A percentile compares a stretch with the other conserved stretches of the same genome.
These are phyloP conservation scores for Pampus argenteus DNA, from an alignment of 2,797 vertebrate genomes.

Conservation along the genomic window DNA sequence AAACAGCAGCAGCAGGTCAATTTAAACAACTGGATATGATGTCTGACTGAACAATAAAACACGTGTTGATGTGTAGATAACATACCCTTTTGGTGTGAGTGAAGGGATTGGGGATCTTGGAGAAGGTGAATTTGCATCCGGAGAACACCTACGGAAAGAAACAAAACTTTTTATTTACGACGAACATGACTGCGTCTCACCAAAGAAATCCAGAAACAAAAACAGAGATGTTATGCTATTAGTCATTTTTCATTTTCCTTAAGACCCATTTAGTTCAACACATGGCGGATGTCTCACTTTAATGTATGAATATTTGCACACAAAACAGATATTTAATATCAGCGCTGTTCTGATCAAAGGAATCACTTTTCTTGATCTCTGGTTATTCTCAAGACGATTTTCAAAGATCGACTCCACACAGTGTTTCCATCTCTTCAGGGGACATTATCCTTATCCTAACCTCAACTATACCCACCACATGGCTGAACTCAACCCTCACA, in stretches of 20 bases:
- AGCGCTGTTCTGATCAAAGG: background rate
- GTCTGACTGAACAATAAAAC: background rate
- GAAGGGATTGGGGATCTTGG: slow-evolving; percentile 96
- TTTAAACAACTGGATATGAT: background rate
- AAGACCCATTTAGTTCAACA: background rate
- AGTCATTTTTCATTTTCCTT: background rate
- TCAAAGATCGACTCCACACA: too few relatives aligned
- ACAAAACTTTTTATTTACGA: background rate
- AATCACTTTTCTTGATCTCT: slow-evolving; percentile 28
- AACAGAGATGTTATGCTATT: background rate
- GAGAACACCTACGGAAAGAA: slow-evolving; percentile 89
- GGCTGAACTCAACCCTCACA: too few relatives aligned
- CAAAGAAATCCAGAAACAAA: background rate
- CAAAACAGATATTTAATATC: slow-evolving; percentile 5
- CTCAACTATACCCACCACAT: too few relatives aligned
- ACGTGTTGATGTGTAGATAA: background rate
- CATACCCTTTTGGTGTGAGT: slow-evolving; percentile 92
- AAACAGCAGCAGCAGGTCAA: background rate
- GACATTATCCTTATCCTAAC: too few relatives aligned
- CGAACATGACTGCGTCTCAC: background rate
- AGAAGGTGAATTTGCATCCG: slow-evolving; percentile 94
- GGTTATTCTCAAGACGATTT: slow-evolving; percentile 3
- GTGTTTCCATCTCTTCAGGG: too few relatives aligned
- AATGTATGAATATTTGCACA: slow-evolving; percentile 10
- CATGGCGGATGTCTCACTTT: background rate